Base-by-base conservation (phyloP, 2,113 vertebrate genomes). In the Toxostoma redivivum region DNA sequence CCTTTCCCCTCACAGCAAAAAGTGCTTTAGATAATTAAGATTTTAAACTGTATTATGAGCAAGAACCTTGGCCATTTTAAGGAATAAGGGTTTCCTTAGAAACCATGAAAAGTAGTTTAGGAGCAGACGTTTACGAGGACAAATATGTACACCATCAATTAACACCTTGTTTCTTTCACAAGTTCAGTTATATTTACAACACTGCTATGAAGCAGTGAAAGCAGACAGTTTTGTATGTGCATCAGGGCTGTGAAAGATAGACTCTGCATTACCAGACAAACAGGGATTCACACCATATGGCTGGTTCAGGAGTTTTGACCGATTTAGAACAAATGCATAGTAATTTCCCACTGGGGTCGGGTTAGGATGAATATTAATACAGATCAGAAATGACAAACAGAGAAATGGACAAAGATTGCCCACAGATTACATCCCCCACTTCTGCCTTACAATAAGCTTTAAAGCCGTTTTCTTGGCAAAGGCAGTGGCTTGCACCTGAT, bases 151-250 rank as follows among this genome's bases (percentile, higher is more conserved):
- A 77, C 77, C 83, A 38, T 90, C 72, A 77, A 96, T 93, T 95
- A 97, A 81, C 96, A 97, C 91, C 85, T 73, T 74, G 93, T 91
- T 97, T 96, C 94, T 88, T 91, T 94, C 94, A 87, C 95, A 94
- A 93, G 90, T 96, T 97, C 90, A 97, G 95, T 91, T 97, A 96
- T 97, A 97, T 96, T 97, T 97, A 96, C 96, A 97, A 95, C 92
- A 92, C 95, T 94, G 94, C 88, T 88, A 96, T 5, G 50, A 93
- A 91, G 89, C 81, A 92, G 30, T 86, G 86, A 94, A 97, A 92
- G 70, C 70, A 94, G 92, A 96, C 89, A 82, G 85, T 87, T 94
- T 81, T 86, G 65, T 94, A 85, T 61, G 91, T 94, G 85, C 81
- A 88, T 65, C 70, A 82, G 89, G 80, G 64, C 87, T 95, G 81